phyloP scores from a whole-genome alignment of 2,797 vertebrate genomes.

The Oryzias dopingdopingensis region DNA sequence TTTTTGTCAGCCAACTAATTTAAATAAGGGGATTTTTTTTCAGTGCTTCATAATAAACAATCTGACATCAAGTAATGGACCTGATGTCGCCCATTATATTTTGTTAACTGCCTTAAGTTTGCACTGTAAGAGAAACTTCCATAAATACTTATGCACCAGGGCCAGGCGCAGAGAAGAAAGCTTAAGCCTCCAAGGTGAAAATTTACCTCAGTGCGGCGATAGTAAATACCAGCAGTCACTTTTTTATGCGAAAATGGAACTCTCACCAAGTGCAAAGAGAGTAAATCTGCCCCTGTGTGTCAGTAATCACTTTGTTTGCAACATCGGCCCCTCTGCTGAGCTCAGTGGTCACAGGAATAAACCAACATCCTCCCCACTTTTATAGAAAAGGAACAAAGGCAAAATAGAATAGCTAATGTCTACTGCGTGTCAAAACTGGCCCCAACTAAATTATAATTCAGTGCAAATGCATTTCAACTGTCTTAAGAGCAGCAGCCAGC shows the following conservation, averaged over 20 bases:
- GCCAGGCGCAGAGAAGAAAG: neutral
- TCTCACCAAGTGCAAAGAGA: neutral
- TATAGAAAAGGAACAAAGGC: slow-evolving; percentile 15
- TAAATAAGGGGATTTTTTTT: too few relatives aligned
- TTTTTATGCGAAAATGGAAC: neutral
- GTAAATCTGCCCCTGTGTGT: neutral
- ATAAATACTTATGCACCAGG: neutral
- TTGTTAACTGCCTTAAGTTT: too few relatives aligned
- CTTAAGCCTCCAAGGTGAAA: neutral
- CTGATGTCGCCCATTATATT: too few relatives aligned
- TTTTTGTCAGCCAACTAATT: too few relatives aligned
- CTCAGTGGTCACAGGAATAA: slow-evolving; percentile 29
- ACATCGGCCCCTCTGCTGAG: slow-evolving; percentile 28
- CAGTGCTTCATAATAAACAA: too few relatives aligned
- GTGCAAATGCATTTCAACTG: slow-evolving; percentile 54
- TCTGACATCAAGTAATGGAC: too few relatives aligned
- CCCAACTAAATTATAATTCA: slow-evolving; percentile 40
- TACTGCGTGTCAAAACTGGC: slow-evolving; percentile 25
- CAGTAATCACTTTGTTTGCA: slow-evolving; percentile 12
- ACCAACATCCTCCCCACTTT: slow-evolving; percentile 24
- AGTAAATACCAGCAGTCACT: neutral
- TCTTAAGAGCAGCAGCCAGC: slow-evolving; percentile 51
- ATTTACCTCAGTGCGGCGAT: neutral
- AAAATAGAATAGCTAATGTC: slow-evolving; percentile 25
- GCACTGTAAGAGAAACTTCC: neutral